These are phyloP conservation scores for Prionailurus bengalensis DNA, from an alignment of 2,113 vertebrate genomes.

Conservation along the genomic window DNA sequence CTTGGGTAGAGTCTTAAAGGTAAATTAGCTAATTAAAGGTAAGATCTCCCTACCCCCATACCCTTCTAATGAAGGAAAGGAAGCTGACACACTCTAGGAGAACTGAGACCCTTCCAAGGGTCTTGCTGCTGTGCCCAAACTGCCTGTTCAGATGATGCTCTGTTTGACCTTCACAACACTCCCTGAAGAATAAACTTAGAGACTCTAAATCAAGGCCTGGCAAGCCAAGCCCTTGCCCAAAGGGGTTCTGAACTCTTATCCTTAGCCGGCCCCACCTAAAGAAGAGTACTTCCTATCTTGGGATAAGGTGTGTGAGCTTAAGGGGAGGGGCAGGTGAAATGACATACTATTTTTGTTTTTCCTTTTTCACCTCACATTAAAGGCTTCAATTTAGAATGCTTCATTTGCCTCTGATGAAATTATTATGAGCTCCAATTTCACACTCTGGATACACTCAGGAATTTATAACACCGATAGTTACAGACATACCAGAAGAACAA, in stretches of 20 bases:
- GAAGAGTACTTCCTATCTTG: background rate
- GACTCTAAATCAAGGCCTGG: background rate
- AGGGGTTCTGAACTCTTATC: background rate
- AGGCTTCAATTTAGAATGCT: background rate
- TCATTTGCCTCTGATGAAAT: background rate
- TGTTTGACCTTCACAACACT: background rate
- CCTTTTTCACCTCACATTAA: slow-evolving; percentile 20
- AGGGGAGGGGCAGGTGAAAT: background rate
- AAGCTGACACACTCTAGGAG: background rate
- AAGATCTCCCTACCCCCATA: background rate
- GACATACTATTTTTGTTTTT: slow-evolving; percentile 32
- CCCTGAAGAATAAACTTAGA: background rate
- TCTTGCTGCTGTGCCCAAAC: background rate
- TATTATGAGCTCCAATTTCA: slow-evolving; percentile 56
- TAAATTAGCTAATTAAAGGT: slow-evolving; percentile 16
- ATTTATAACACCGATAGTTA: background rate
- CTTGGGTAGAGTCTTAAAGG: background rate
- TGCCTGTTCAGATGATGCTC: background rate
- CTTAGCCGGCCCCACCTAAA: background rate
- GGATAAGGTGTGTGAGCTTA: background rate
- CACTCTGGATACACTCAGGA: slow-evolving; percentile 17
- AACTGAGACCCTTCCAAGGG: background rate
- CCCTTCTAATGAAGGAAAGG: background rate
- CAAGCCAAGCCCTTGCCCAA: background rate
- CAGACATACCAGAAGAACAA: slow-evolving; percentile 49